Percentiles rank a stretch among this genome's conserved stretches.
Conservation (phyloP, 2,113 vertebrate species). For the Passer montanus region DNA sequence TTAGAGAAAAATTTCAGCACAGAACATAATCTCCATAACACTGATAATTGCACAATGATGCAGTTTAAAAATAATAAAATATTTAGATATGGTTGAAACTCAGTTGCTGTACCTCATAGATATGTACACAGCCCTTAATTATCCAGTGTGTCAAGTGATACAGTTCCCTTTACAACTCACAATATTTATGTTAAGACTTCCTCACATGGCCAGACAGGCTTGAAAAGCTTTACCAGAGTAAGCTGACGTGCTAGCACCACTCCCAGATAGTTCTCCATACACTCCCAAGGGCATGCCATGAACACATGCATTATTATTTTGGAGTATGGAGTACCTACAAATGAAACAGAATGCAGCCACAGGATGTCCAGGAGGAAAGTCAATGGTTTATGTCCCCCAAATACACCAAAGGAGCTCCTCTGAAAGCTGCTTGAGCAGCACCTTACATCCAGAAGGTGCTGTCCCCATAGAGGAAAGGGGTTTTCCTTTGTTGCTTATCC, state of each 20-base stretch:
- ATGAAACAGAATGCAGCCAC: neutral
- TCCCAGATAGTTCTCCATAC: neutral
- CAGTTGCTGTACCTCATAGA: neutral
- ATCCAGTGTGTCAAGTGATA: neutral
- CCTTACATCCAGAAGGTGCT: neutral
- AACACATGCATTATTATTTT: neutral
- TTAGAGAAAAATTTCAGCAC: neutral
- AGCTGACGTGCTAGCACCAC: neutral
- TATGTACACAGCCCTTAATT: neutral
- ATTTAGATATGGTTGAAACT: neutral
- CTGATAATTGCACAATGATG: neutral
- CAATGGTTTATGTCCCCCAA: neutral
- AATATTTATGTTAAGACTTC: neutral
- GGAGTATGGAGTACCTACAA: neutral
- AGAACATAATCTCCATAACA: neutral
- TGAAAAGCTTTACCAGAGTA: neutral
- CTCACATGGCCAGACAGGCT: neutral
- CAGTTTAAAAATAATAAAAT: neutral
- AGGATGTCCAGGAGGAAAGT: neutral
- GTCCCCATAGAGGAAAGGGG: neutral
- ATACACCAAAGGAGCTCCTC: neutral
- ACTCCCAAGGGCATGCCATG: neutral
- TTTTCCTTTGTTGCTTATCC: neutral
- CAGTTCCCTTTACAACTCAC: neutral
- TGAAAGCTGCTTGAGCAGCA: neutral